A percentile compares a stretch with the other conserved stretches of the same genome.
Evolutionary conservation across 2,113 vertebrate species (phyloP).

Genomic region (Larimichthys crocea): DNA sequence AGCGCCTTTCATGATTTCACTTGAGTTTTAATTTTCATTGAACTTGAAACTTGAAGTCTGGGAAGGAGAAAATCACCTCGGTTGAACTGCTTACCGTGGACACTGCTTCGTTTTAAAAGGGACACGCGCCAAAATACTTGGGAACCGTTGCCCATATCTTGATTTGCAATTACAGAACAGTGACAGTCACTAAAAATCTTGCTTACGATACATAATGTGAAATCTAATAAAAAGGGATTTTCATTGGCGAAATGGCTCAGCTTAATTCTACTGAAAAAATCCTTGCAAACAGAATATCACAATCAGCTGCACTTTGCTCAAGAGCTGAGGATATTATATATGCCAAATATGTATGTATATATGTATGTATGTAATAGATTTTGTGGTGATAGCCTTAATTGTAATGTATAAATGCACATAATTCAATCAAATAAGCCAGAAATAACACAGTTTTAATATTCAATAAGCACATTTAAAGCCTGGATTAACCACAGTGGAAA

Average conservation of each 20-base stretch:
- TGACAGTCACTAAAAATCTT: not conserved
- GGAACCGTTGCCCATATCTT: not conserved
- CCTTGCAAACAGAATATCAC: not conserved
- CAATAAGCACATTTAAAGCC: slow-evolving; percentile 1
- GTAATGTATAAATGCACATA: not conserved
- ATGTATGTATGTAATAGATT: not conserved
- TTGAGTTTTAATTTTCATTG: too few relatives aligned
- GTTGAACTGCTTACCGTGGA: too few relatives aligned
- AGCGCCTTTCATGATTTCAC: too few relatives aligned
- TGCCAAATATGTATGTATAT: too few relatives aligned
- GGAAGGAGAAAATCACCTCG: too few relatives aligned
- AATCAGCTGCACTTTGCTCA: not conserved
- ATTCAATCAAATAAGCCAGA: slow-evolving; percentile 13
- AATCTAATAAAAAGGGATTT: not conserved
- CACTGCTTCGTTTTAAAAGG: not conserved
- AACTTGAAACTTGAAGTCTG: too few relatives aligned
- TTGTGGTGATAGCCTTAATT: not conserved
- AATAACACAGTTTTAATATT: slow-evolving; percentile 14
- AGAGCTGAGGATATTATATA: not conserved
- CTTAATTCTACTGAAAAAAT: not conserved
- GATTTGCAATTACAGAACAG: not conserved
- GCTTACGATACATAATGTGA: not conserved
- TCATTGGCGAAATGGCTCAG: not conserved
- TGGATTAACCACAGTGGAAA: slow-evolving; percentile 18
- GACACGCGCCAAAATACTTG: not conserved